Base-by-base conservation (phyloP, 2,888 invertebrate species). In the Schizaphis graminum region DNA sequence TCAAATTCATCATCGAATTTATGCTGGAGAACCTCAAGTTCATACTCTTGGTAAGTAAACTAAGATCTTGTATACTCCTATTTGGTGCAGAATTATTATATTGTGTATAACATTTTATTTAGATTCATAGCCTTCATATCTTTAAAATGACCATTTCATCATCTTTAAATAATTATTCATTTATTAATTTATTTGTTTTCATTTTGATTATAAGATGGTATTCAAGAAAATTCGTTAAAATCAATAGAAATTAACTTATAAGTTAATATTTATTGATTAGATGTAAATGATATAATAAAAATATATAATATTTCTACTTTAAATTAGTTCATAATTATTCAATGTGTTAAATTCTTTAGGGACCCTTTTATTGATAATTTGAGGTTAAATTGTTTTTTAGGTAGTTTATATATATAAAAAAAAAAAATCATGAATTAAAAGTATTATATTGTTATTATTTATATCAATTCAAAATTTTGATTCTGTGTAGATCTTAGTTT, bases 1-100 rank as follows among this genome's bases (percentile, higher is more conserved):
- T 96, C 97, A 98, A 95, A 98, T 99, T 95, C 98, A 98, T 95
- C 99, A 99, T 96, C 97, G 98, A 95, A 97, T 98, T 95, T 97
- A 98, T 96, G 97, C 98, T 95, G 98, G 98, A 57, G 97, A 97
- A 95, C 98, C 98, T 3, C 97, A 98, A 95, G 96, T 97, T 94
- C 97, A 97, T 95, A 96, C 96, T 94, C 96, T 98, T 95, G 98
- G 98, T 97, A 95, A 96, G 96, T 96, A 89, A 89, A 89, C 93
- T 92, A 26, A 87, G 21, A 21, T 77, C 21, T 77, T 21, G 21
- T 53, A 53, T 53, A 41, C 35, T 67, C 35, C 7, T 35, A 77
- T 2, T 21, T 77, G 21, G 8, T 77, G 21, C 21, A 77, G 35
- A 47, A 35, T n/a, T 86, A n/a, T 61, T 11, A 56, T 41, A 35